phyloP scores from a whole-genome alignment of 2,797 vertebrate genomes.

The Smutsia gigantea region DNA sequence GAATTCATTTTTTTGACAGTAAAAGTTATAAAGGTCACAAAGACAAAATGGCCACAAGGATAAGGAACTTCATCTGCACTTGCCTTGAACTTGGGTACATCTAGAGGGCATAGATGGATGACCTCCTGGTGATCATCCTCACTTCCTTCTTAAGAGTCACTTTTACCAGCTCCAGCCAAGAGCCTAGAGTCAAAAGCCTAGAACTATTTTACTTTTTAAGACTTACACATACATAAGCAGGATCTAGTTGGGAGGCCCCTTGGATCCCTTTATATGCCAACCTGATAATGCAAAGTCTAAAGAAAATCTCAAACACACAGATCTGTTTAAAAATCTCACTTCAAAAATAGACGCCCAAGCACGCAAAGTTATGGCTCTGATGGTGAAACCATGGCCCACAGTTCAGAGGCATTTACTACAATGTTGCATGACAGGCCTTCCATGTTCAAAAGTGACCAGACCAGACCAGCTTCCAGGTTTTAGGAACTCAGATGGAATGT shows the following conservation, averaged over 20 bases:
- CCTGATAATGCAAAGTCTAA: neutral
- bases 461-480: neutral
- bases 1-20: neutral
- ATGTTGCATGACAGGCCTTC: neutral
- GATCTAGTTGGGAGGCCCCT: neutral
- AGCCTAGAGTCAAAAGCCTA: neutral
- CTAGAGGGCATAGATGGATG: neutral
- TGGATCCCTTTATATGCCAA: neutral
- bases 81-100: neutral
- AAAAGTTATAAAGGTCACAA: neutral
- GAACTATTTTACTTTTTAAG: neutral
- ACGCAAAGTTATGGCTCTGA: neutral
- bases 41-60: neutral
- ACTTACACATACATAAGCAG: neutral
- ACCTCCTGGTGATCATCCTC: neutral
- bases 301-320: neutral
- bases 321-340: neutral
- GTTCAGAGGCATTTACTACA: neutral
- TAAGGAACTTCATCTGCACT: neutral
- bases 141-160: neutral
- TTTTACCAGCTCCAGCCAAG: neutral
- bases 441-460: neutral
- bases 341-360: rapidly evolving
- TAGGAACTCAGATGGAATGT: neutral
- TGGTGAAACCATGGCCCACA: neutral